A percentile compares a stretch with the other conserved stretches of the same genome.
These are phyloP conservation scores for Vespertilio murinus DNA, from an alignment of 2,797 vertebrate species.

Conservation along the genomic window DNA sequence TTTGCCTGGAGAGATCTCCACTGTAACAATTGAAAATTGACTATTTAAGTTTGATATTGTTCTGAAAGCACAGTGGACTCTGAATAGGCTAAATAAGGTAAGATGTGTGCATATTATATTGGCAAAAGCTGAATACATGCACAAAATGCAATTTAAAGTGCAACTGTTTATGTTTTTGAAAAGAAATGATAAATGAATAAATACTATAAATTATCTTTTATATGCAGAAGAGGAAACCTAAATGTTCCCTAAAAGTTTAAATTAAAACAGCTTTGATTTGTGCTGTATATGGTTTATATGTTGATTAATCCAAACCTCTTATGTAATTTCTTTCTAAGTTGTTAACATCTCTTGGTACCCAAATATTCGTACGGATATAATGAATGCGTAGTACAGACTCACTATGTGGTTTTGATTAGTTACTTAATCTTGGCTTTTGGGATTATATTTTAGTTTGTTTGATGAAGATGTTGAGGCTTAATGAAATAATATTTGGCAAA, in stretches of 20 bases:
- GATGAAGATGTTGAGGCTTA: slow-evolving; percentile 20
- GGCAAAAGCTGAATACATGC: background rate
- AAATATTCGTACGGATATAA: background rate
- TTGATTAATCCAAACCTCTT: background rate
- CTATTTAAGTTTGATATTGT: background rate
- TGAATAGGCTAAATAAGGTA: background rate
- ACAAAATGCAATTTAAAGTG: background rate
- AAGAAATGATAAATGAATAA: background rate
- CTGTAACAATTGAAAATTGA: background rate
- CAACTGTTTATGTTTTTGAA: background rate
- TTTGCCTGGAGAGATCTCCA: background rate
- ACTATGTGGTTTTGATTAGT: background rate
- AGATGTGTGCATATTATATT: background rate
- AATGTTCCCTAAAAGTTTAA: background rate
- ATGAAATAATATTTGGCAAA: slow-evolving; percentile 15
- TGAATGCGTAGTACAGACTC: background rate
- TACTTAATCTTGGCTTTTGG: background rate
- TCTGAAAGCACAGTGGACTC: background rate
- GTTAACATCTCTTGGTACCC: background rate
- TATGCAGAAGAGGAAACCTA: background rate
- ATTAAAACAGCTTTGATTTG: slow-evolving; percentile 10
- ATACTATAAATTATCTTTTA: background rate
- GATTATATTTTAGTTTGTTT: background rate
- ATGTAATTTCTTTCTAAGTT: slow-evolving; percentile 29
- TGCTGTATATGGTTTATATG: background rate